A percentile compares a stretch with the other conserved stretches of the same genome.
phyloP scores from a whole-genome alignment of 2,888 invertebrate species.

The Dendrolimus houi region DNA sequence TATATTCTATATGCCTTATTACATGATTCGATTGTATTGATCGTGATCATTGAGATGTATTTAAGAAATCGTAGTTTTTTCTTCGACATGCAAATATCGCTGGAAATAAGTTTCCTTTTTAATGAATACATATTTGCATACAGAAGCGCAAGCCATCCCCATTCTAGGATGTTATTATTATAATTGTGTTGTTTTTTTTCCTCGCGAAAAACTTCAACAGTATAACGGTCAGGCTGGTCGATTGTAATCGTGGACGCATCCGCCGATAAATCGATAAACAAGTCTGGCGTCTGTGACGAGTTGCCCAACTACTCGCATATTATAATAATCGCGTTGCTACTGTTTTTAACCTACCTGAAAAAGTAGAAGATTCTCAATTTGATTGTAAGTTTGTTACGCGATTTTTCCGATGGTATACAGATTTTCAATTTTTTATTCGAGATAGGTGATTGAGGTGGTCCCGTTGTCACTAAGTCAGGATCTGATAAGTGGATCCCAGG shows the following conservation, averaged over 20 bases:
- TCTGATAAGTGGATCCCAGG: too few relatives aligned
- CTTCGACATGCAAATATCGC: slow-evolving; percentile 48
- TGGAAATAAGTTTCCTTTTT: slow-evolving; percentile 65
- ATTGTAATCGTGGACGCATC: slow-evolving; percentile 62
- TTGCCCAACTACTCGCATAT: slow-evolving; percentile 58
- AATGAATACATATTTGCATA: slow-evolving; percentile 70
- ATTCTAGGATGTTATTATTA: slow-evolving; percentile 69
- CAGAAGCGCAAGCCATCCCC: slow-evolving; percentile 48
- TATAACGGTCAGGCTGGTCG: slow-evolving; percentile 54
- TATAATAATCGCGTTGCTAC: slow-evolving; percentile 50
- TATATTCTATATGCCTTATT: slow-evolving; percentile 34
- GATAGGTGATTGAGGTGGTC: too few relatives aligned
- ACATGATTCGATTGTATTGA: slow-evolving; percentile 5
- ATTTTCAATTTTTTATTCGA: too few relatives aligned
- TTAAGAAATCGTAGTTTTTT: slow-evolving; percentile 1
- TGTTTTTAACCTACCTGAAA: slow-evolving; percentile 25
- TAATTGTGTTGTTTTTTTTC: slow-evolving; percentile 63
- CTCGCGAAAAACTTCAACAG: slow-evolving; percentile 58
- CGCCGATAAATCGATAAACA: slow-evolving; percentile 70
- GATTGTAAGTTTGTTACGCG: too few relatives aligned
- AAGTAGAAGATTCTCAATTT: too few relatives aligned
- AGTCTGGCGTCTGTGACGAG: slow-evolving; percentile 59
- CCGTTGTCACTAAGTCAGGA: too few relatives aligned
- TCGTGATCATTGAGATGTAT: too few relatives aligned
- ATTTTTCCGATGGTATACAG: too few relatives aligned